phyloP scores from a whole-genome alignment of 1,140 invertebrate genomes.

The Aphidius ervi region DNA sequence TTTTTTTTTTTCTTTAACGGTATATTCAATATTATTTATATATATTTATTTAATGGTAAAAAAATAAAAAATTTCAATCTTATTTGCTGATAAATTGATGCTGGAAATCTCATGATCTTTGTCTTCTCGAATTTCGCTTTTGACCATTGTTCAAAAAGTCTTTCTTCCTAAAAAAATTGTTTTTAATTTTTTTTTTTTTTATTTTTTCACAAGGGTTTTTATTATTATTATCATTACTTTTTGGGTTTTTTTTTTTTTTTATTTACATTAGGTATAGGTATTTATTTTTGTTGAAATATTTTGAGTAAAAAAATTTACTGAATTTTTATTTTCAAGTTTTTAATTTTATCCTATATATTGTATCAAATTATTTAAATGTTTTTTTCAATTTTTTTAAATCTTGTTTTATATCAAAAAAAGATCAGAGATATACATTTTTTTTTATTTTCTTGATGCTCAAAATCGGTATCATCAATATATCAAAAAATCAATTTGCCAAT shows the following conservation, averaged over 20 bases:
- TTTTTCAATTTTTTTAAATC: conserved; percentile 7
- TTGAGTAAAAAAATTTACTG: too few species aligned
- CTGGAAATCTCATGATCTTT: conserved; percentile 7
- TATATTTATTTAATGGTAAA: too few species aligned
- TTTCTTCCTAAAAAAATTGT: too few species aligned
- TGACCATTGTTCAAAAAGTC: conserved; percentile 33
- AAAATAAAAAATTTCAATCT: too few species aligned
- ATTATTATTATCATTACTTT: neutral
- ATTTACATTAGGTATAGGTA: neutral
- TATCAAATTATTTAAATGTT: neutral
- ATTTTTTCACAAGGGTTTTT: too few species aligned
- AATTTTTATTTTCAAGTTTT: too few species aligned
- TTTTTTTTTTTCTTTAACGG: too few species aligned
- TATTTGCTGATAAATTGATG: conserved; percentile 9
- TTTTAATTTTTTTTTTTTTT: too few species aligned
- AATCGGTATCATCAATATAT: conserved; percentile 21
- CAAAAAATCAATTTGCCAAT: conserved; percentile 37
- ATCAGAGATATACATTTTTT: too few species aligned
- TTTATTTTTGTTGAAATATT: too few species aligned
- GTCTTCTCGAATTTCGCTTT: conserved; percentile 40
- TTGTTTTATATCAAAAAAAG: neutral
- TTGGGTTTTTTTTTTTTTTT: conserved; percentile 8
- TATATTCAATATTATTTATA: too few species aligned
- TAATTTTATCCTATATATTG: neutral
- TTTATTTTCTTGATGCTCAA: conserved; percentile 1